Percentiles rank a stretch among this genome's conserved stretches.
Conservation (phyloP, 2,888 invertebrate species). For the Lobophora halterata region DNA sequence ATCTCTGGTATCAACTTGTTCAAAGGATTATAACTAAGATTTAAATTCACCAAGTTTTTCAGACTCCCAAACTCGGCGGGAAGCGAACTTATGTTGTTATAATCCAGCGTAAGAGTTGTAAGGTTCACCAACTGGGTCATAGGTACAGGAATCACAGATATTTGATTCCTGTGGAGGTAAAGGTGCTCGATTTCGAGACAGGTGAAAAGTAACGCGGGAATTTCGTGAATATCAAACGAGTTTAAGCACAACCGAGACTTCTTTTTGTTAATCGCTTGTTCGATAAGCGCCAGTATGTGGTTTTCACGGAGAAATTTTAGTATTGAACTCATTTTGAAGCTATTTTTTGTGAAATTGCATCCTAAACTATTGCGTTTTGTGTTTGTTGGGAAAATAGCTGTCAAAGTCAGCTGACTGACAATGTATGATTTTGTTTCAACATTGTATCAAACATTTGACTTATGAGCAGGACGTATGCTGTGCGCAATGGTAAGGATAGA, state of each 20-base stretch:
- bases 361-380: slow-evolving; percentile 64
- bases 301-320: slow-evolving; percentile 85
- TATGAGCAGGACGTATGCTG: background rate
- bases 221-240: slow-evolving; percentile 82
- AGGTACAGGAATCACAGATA: slow-evolving; percentile 69
- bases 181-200: slow-evolving; percentile 82
- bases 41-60: slow-evolving; percentile 81
- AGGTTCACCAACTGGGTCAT: slow-evolving; percentile 78
- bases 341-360: slow-evolving; percentile 53
- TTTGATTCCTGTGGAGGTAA: slow-evolving; percentile 83
- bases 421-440: background rate
- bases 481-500: background rate
- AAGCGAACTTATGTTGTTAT: slow-evolving; percentile 82
- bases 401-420: slow-evolving; percentile 26
- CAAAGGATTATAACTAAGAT: slow-evolving; percentile 85
- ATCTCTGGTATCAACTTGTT: slow-evolving; percentile 80
- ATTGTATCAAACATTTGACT: background rate
- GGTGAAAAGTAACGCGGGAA: slow-evolving; percentile 79
- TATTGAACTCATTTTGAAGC: slow-evolving; percentile 81
- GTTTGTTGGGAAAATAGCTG: slow-evolving; percentile 47
- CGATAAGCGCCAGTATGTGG: slow-evolving; percentile 84
- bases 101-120: slow-evolving; percentile 83
- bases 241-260: slow-evolving; percentile 82
- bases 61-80: slow-evolving; percentile 82
- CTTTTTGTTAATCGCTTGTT: slow-evolving; percentile 82